Percentiles rank a stretch among this genome's conserved stretches.
Evolutionary conservation across 2,888 invertebrate species (phyloP).

Genomic region (Drosophila anceps): DNA sequence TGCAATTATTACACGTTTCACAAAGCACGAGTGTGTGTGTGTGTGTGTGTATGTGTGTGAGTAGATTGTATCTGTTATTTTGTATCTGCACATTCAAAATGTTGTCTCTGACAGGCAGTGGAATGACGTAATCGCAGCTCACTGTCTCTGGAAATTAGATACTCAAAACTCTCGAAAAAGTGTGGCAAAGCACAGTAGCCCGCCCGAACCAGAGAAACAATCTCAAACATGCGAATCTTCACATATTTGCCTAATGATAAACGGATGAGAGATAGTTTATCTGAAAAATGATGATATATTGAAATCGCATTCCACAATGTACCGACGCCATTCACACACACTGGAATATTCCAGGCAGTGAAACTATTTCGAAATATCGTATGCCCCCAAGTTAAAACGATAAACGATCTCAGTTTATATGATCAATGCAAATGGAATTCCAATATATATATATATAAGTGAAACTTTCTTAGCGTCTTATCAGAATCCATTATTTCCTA

Average conservation of each 20-base stretch:
- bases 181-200: conserved; percentile 21
- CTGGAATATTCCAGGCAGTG: conserved; percentile 11
- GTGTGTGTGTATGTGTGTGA: conserved; percentile 24
- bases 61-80: conserved; percentile 22
- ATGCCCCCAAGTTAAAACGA: neutral
- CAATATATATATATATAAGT: neutral
- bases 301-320: conserved; percentile 23
- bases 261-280: conserved; percentile 44
- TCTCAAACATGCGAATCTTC: conserved; percentile 47
- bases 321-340: neutral
- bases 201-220: conserved; percentile 5
- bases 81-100: conserved; percentile 47
- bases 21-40: conserved; percentile 11
- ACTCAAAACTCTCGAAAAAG: conserved; percentile 43
- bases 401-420: neutral
- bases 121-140: conserved; percentile 49
- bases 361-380: neutral
- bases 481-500: neutral
- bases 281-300: conserved; percentile 41
- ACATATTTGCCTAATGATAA: conserved; percentile 32
- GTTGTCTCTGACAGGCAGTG: conserved; percentile 33
- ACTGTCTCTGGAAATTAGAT: conserved; percentile 56
- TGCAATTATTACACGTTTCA: conserved; percentile 62
- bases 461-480: too few relatives aligned
- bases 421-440: neutral